Conservation (phyloP, 2,113 vertebrate genomes). For the Leuciscus idus region DNA sequence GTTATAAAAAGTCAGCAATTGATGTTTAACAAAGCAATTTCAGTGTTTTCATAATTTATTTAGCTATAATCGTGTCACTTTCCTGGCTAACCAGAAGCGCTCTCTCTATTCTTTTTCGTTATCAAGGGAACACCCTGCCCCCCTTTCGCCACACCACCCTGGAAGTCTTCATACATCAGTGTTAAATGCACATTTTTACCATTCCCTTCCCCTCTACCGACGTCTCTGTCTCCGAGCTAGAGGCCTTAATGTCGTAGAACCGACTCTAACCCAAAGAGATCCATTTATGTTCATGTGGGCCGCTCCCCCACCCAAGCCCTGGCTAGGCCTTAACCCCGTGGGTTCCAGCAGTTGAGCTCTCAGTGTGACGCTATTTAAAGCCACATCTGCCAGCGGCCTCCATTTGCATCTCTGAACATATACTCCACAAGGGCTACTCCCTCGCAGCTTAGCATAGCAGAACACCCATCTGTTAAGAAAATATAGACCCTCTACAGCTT, state of each 20-base stretch:
- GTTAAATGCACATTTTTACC: constrained; percentile 58
- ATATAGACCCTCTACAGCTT: constrained; percentile 57
- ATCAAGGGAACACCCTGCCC: constrained; percentile 9
- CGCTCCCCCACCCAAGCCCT: constrained; percentile 46
- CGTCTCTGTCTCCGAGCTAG: constrained; percentile 49
- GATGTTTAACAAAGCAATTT: background rate
- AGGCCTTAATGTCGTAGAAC: constrained; percentile 50
- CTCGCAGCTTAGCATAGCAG: constrained; percentile 58
- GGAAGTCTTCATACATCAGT: constrained; percentile 53
- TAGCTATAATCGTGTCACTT: background rate
- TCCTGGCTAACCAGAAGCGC: background rate
- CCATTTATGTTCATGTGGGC: constrained; percentile 56
- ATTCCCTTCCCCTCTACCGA: constrained; percentile 53
- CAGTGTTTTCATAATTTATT: background rate
- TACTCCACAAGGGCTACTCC: constrained; percentile 57
- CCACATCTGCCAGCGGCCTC: constrained; percentile 65
- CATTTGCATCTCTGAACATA: constrained; percentile 65
- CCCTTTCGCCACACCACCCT: constrained; percentile 22
- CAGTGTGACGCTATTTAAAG: constrained; percentile 65
- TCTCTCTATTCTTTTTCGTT: constrained; percentile 20
- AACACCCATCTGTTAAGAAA: constrained; percentile 61
- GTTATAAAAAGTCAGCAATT: background rate
- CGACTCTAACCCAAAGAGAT: constrained; percentile 50
- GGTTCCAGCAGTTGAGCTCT: constrained; percentile 56
- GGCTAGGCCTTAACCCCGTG: constrained; percentile 54